Percentiles rank a stretch among this genome's conserved stretches.
These are phyloP conservation scores for Frieseomelitta varia DNA, from an alignment of 1,140 invertebrate genomes.

Conservation along the genomic window DNA sequence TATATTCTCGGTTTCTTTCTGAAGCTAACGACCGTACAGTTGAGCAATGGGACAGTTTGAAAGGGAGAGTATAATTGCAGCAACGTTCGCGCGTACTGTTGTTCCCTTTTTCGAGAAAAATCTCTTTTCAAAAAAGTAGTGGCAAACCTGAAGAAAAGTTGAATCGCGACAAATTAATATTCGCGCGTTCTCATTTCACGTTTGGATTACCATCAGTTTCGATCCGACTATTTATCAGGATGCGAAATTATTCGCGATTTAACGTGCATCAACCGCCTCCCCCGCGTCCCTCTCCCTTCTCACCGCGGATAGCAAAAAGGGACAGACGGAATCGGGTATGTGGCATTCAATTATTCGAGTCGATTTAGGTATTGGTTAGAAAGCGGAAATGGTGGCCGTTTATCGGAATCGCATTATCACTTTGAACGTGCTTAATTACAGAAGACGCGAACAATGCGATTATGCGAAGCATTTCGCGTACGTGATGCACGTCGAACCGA, in stretches of 20 bases:
- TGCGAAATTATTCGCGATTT: not conserved
- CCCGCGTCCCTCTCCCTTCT: too few species aligned
- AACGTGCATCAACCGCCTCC: not conserved
- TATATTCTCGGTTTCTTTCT: not conserved
- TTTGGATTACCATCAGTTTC: not conserved
- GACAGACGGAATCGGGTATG: not conserved
- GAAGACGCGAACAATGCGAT: slow-evolving; percentile 25
- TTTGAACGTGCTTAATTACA: slow-evolving; percentile 38
- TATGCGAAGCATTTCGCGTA: slow-evolving; percentile 20
- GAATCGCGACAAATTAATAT: too few species aligned
- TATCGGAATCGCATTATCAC: slow-evolving; percentile 43
- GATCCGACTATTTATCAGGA: not conserved
- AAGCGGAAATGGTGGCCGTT: slow-evolving; percentile 1
- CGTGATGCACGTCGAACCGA: not conserved
- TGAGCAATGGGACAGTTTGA: too few species aligned
- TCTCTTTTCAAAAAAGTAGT: too few species aligned
- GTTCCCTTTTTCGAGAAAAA: too few species aligned
- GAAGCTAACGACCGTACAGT: too few species aligned
- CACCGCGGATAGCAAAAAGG: not conserved
- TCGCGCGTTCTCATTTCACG: too few species aligned
- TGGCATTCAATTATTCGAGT: slow-evolving; percentile 1
- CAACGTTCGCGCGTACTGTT: too few species aligned
- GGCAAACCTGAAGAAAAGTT: too few species aligned
- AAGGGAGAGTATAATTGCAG: too few species aligned
- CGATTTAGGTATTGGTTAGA: slow-evolving; percentile 26